These are phyloP conservation scores for Papilio polyxenes DNA, from an alignment of 1,140 invertebrate species.

Conservation along the genomic window DNA sequence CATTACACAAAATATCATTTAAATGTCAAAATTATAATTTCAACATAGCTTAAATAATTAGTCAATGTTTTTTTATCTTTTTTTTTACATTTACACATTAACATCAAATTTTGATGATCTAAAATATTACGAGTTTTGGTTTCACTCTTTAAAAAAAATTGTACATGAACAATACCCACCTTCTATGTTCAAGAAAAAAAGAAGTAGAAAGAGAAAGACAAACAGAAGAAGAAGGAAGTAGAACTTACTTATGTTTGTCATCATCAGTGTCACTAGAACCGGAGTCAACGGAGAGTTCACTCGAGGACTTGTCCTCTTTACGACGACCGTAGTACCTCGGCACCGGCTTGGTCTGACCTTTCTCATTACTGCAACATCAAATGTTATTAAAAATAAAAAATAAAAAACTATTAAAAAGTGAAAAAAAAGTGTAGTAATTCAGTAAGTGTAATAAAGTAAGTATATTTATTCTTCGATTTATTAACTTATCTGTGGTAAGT, in stretches of 20 bases:
- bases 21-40: too few species aligned
- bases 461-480: not conserved
- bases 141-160: too few species aligned
- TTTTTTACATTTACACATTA: too few species aligned
- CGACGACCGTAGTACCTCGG: slow-evolving; percentile 76
- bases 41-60: too few species aligned
- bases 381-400: not conserved
- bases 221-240: slow-evolving; percentile 20
- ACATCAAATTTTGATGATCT: too few species aligned
- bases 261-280: slow-evolving; percentile 65
- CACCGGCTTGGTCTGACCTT: slow-evolving; percentile 52
- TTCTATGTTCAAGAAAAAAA: too few species aligned
- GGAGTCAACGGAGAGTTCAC: slow-evolving; percentile 74
- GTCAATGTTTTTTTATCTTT: too few species aligned
- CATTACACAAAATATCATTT: not conserved
- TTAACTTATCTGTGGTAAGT: not conserved
- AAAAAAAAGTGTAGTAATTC: not conserved
- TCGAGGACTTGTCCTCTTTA: slow-evolving; percentile 76
- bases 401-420: not conserved
- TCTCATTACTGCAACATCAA: slow-evolving; percentile 50
- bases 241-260: slow-evolving; percentile 69
- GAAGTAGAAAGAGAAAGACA: not conserved
- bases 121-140: too few species aligned
- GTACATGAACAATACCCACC: too few species aligned
- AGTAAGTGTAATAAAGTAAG: too few species aligned